A percentile compares a stretch with the other conserved stretches of the same genome.
These are phyloP conservation scores for Acleris emargana DNA, from an alignment of 2,888 invertebrate species.

Conservation along the genomic window DNA sequence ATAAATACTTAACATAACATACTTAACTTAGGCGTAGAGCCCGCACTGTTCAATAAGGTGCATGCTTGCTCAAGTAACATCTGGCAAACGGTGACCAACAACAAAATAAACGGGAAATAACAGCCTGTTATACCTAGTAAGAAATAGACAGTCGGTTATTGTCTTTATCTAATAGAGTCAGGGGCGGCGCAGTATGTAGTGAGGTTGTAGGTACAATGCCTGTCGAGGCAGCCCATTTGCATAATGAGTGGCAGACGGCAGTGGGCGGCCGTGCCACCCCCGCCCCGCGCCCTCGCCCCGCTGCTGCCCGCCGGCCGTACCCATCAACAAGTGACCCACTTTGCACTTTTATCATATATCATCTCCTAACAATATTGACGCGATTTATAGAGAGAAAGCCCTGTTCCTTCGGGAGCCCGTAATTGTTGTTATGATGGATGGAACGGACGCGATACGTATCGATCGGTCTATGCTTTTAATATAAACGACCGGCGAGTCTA, in stretches of 20 bases:
- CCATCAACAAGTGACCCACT: slow-evolving; percentile 60
- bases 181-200: slow-evolving; percentile 24
- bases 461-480: slow-evolving; percentile 31
- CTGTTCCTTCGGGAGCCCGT: slow-evolving; percentile 16
- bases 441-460: slow-evolving; percentile 29
- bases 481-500: slow-evolving; percentile 19
- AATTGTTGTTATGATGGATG: slow-evolving; percentile 29
- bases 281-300: slow-evolving; percentile 39
- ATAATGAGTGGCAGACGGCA: slow-evolving; percentile 60
- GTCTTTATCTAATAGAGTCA: slow-evolving; percentile 14
- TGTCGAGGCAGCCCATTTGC: slow-evolving; percentile 64
- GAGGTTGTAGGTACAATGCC: slow-evolving; percentile 21
- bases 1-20: no score
- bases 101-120: not conserved
- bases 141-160: slow-evolving; percentile 27
- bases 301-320: slow-evolving; percentile 39
- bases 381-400: slow-evolving; percentile 16
- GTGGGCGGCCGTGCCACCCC: slow-evolving; percentile 43
- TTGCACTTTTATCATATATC: slow-evolving; percentile 52
- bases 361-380: slow-evolving; percentile 39
- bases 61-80: not conserved
- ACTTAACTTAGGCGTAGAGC: no score
- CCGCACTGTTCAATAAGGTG: not conserved
- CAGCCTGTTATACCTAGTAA: slow-evolving; percentile 1
- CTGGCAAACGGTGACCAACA: not conserved